Evolutionary conservation across 64 coral and sea anemone species (phyloP), one percentile per base, ranked within the genome.

Genomic region (Stylophora pistillata): DNA sequence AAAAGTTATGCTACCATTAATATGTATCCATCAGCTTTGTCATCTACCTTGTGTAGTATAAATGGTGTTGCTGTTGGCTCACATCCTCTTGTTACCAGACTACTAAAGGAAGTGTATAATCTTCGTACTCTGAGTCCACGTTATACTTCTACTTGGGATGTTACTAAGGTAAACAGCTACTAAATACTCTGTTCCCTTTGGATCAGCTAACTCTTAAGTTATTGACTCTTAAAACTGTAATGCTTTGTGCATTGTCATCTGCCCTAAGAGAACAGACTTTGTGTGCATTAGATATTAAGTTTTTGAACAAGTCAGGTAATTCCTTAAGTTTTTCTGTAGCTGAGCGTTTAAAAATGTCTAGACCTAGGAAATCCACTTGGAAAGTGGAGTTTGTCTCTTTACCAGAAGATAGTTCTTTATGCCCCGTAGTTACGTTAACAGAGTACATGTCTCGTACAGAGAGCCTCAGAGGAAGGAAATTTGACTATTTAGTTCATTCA

Each of bases 1-100:
- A 95, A 91, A 47, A 87, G 76, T 55, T 95, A 95, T 70, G 82
- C 88, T 55, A 95, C 93, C n/a, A 52, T 95, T 17, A 91, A 88
- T 32, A 81, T 77, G 5, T 91, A 87, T 77, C 55, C 74, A 13
- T 95, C 88, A 29, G 88, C 86, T 15, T 52, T 95, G n/a, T 95
- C 88, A 15, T 72, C 88, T 10, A 81, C 88, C 11, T 60, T 95
- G n/a, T 80, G 53, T 65, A 31, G 62, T 23, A 56, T 95, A 52
- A 95, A 87, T 54, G 85, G 90, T 58, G 11, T 9, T 86, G 37
- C 87, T 21, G 10, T 94, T 55, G 92, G 87, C 52, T 56, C 88
- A 60, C 93, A 90, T 54, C 88, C 88, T 17, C 53, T 87, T 15
- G 68, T 95, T 71, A 30, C 57, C 10, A 74, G 94, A 77, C 74